Base-by-base conservation (phyloP, 2,797 vertebrate genomes). In the Carapus acus region DNA sequence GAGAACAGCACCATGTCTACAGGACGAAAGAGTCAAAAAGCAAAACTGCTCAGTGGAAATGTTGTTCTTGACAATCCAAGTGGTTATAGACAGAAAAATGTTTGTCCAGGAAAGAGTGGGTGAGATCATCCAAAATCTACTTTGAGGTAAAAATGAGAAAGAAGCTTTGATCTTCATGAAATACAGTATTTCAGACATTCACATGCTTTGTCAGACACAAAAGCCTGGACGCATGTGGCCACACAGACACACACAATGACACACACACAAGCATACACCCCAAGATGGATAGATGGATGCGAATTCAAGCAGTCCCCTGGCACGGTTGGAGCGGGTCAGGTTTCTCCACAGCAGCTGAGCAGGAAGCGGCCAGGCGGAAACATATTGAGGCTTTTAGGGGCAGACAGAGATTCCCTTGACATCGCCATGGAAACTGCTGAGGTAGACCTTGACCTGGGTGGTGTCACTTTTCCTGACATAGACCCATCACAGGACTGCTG, bases 1-100 rank as follows among this genome's bases (percentile, higher is more conserved):
- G 67, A 98, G 73, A 50, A 96, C 90, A 6, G 91, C 71, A 54
- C 86, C 83, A 18, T 98, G 92, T 70, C 96, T 98, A 73, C 15
- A 74, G 15, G 60, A n/a, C 9, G 42, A 31, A 18, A 7, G 13
- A 9, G 2, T 18, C n/a, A 2, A 5, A 9, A 9, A 27, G 24
- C 9, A 27, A 27, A 27, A n/a, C n/a, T n/a, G n/a, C n/a, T n/a
- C n/a, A n/a, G n/a, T n/a, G n/a, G n/a, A n/a, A n/a, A n/a, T n/a
- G n/a, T n/a, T n/a, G n/a, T n/a, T n/a, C n/a, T n/a, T n/a, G n/a
- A n/a, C n/a, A n/a, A n/a, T n/a, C n/a, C n/a, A n/a, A n/a, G n/a
- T n/a, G n/a, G n/a, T n/a, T n/a, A n/a, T n/a, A n/a, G n/a, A n/a
- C n/a, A n/a, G n/a, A n/a, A n/a, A n/a, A n/a, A n/a, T n/a, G n/a